Evolutionary conservation across 2,888 invertebrate species (phyloP).

Genomic region (Stenoptilia bipunctidactyla): DNA sequence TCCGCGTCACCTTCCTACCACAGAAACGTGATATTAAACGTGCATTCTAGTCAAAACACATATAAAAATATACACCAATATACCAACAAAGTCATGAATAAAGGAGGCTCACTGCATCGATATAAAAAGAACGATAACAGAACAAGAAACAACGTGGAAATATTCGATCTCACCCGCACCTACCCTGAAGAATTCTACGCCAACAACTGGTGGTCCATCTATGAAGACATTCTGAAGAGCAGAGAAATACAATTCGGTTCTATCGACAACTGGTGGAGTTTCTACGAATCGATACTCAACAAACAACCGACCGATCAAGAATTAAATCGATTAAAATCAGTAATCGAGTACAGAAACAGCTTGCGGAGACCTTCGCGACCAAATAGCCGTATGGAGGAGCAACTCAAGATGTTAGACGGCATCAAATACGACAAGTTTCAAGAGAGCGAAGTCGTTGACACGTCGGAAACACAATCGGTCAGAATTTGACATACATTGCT

Average conservation of each 20-base stretch:
- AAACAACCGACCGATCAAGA: constrained; percentile 39
- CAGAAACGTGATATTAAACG: constrained; percentile 37
- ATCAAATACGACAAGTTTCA: constrained; percentile 43
- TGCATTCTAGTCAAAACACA: constrained; percentile 29
- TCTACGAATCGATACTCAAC: constrained; percentile 51
- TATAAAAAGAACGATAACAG: constrained; percentile 27
- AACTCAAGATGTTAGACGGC: constrained; percentile 45
- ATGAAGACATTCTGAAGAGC: constrained; percentile 52
- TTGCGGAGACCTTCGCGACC: constrained; percentile 27
- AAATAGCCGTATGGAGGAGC: constrained; percentile 50
- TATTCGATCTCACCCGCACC: constrained; percentile 48
- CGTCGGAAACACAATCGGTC: constrained; percentile 51
- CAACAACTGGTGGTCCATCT: constrained; percentile 65
- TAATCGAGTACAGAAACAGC: constrained; percentile 32
- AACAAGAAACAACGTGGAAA: constrained; percentile 34
- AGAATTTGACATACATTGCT: constrained; percentile 21
- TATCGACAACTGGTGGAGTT: constrained; percentile 62
- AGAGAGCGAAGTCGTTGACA: constrained; percentile 42
- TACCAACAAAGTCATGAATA: constrained; percentile 22
- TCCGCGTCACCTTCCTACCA: constrained; percentile 28
- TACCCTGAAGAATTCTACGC: constrained; percentile 61
- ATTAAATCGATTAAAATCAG: constrained; percentile 30
- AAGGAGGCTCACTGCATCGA: constrained; percentile 28
- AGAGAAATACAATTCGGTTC: constrained; percentile 59
- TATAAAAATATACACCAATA: constrained; percentile 33